Evolutionary conservation across 2,113 vertebrate genomes (phyloP).

Genomic region (Phycodurus eques): DNA sequence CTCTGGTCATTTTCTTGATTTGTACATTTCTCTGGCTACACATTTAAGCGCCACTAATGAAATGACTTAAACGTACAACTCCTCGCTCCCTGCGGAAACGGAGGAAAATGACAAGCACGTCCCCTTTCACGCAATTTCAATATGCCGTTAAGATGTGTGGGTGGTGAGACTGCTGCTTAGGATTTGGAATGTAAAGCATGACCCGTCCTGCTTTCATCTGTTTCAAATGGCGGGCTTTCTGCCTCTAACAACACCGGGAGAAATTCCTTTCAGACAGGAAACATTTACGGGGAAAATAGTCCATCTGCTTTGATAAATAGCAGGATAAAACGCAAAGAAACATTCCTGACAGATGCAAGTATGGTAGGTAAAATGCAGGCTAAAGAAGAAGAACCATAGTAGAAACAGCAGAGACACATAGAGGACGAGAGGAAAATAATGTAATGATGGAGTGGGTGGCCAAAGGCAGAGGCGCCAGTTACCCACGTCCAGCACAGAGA

Average conservation of each 20-base stretch:
- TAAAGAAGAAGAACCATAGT: constrained; percentile 19
- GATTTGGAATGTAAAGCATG: constrained; percentile 62
- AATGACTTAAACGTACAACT: constrained; percentile 52
- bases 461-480: constrained; percentile 50
- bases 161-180: constrained; percentile 64
- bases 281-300: constrained; percentile 9
- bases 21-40: constrained; percentile 12
- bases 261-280: constrained; percentile 26
- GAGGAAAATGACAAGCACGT: constrained; percentile 57
- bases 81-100: constrained; percentile 28
- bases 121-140: constrained; percentile 67
- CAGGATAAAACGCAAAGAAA: constrained; percentile 14
- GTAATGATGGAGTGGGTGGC: constrained; percentile 55
- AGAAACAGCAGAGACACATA: constrained; percentile 12
- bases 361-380: constrained; percentile 20
- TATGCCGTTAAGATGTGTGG: constrained; percentile 71
- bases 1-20: constrained; percentile 13
- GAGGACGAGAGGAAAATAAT: constrained; percentile 46
- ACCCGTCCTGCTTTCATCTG: constrained; percentile 68
- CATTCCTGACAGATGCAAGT: constrained; percentile 3
- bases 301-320: constrained; percentile 7
- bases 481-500: constrained; percentile 59
- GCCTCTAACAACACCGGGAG: constrained; percentile 25
- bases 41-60: constrained; percentile 36
- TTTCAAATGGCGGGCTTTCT: constrained; percentile 56